Evolutionary conservation across 2,888 invertebrate species (phyloP).

Genomic region (Disparrhopalites patrizii): DNA sequence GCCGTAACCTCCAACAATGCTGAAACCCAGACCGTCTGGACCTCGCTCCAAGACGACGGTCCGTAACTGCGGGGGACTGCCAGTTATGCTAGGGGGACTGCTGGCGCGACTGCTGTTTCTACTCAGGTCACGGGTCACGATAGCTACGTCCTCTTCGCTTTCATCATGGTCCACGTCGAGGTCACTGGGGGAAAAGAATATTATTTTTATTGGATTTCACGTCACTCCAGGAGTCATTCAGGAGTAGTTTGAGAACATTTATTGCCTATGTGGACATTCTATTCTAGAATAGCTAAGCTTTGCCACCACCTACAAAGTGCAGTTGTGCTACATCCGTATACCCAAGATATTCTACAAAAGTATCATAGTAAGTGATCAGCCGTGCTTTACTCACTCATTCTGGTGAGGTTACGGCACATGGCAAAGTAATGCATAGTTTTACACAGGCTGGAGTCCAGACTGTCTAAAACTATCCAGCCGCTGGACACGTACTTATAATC

Average conservation of each 20-base stretch:
- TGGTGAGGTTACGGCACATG: no score
- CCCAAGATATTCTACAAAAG: no score
- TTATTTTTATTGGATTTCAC: background rate
- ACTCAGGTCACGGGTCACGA: constrained; percentile 12
- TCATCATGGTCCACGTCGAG: constrained; percentile 32
- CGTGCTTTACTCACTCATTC: no score
- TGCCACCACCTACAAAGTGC: no score
- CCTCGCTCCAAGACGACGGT: constrained; percentile 54
- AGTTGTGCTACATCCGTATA: no score
- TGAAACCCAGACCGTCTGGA: constrained; percentile 58
- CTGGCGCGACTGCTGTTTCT: constrained; percentile 28
- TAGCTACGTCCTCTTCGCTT: constrained; percentile 31
- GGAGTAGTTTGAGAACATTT: background rate
- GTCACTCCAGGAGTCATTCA: background rate
- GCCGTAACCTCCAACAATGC: constrained; percentile 52
- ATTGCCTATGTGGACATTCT: no score
- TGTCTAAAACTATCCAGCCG: no score
- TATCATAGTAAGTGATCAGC: no score
- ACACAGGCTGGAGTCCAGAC: no score
- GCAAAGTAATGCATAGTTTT: no score
- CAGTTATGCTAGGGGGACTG: constrained; percentile 29
- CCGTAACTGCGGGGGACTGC: constrained; percentile 37
- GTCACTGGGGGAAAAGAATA: constrained; percentile 3
- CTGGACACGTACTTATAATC: no score
- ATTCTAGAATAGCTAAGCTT: no score